Conservation (phyloP, 2,113 vertebrate species). For the Cercocebus atys region DNA sequence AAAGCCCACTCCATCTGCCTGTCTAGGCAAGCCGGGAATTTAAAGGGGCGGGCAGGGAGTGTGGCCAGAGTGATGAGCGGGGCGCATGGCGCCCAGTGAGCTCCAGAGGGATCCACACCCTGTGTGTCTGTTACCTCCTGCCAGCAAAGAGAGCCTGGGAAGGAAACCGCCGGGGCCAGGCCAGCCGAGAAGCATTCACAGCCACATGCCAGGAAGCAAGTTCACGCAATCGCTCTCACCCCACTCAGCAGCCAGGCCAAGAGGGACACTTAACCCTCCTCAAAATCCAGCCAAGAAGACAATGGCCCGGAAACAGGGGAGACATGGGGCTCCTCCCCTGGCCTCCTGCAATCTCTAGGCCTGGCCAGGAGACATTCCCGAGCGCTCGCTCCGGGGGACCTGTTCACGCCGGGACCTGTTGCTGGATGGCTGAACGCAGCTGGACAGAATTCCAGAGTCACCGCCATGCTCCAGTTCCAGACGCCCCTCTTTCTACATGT, state of each 20-base stretch:
- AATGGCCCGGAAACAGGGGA: background rate
- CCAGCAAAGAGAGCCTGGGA: accelerated
- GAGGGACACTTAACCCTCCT: background rate
- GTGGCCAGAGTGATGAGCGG: too few relatives aligned
- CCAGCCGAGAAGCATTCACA: accelerated
- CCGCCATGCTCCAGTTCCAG: background rate
- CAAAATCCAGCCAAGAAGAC: background rate
- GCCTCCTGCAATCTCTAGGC: background rate
- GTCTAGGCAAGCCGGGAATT: background rate
- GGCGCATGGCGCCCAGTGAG: accelerated
- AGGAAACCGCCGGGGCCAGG: background rate
- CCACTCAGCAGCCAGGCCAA: background rate
- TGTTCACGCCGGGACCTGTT: background rate
- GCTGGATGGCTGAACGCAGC: background rate
- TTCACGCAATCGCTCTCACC: too few relatives aligned
- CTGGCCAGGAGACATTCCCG: background rate
- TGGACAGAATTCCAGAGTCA: background rate
- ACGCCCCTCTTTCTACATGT: background rate
- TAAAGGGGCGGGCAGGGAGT: background rate
- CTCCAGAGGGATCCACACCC: background rate
- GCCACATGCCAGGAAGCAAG: too few relatives aligned
- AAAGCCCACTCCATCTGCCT: background rate
- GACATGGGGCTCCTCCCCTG: accelerated
- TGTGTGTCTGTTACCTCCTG: accelerated
- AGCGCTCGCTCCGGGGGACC: background rate